Conservation (phyloP, 2,797 vertebrate genomes). For the Australoheros facetus region DNA sequence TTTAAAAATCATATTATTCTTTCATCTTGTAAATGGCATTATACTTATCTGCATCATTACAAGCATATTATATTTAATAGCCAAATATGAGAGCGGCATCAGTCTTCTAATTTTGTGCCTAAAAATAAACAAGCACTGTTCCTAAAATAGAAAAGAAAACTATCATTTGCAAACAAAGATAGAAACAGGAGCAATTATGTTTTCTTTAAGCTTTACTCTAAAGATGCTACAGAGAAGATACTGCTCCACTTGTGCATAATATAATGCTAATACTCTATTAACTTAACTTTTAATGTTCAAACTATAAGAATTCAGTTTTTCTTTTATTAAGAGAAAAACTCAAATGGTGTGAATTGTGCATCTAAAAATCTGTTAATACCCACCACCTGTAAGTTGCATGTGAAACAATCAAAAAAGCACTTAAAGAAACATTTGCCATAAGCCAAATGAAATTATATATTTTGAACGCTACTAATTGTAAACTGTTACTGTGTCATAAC, state of each 20-base stretch:
- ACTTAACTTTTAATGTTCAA: neutral
- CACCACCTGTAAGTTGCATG: neutral
- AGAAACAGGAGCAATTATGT: neutral
- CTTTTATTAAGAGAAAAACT: neutral
- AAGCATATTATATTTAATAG: neutral
- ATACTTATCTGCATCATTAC: neutral
- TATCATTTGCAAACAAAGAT: neutral
- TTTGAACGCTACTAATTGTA: slow-evolving; percentile 11
- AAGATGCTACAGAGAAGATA: neutral
- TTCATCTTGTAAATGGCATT: neutral
- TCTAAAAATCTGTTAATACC: neutral
- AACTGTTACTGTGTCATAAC: slow-evolving; percentile 7
- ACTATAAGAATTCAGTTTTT: neutral
- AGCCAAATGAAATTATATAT: slow-evolving; percentile 12
- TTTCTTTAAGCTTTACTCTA: neutral
- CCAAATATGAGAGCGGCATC: neutral
- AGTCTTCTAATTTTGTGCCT: neutral
- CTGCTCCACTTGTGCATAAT: neutral
- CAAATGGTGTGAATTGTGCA: neutral
- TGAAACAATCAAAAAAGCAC: slow-evolving; percentile 3
- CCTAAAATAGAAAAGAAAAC: neutral
- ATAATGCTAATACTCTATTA: neutral
- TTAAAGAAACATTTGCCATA: slow-evolving; percentile 5
- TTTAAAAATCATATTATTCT: neutral
- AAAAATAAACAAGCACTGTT: neutral